Evolutionary conservation across 2,888 invertebrate species (phyloP).

Genomic region (Ectemnius continuus): DNA sequence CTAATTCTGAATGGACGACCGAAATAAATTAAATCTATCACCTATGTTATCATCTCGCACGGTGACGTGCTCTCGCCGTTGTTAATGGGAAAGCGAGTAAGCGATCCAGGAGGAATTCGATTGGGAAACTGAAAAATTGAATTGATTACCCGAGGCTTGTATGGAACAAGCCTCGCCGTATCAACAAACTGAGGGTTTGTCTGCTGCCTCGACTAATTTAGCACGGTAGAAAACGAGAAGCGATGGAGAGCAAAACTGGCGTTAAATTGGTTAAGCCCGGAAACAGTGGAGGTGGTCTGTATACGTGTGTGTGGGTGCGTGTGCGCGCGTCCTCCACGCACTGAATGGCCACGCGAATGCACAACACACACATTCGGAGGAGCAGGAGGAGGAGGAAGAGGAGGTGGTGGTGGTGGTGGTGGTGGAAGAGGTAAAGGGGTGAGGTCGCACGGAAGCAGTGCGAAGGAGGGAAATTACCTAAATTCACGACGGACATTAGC

Average conservation of each 20-base stretch:
- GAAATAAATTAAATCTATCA: too few relatives aligned
- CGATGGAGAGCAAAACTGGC: background rate
- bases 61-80: too few relatives aligned
- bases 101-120: too few relatives aligned
- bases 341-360: background rate
- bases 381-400: constrained; percentile 11
- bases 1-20: too few relatives aligned
- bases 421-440: constrained; percentile 8
- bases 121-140: too few relatives aligned
- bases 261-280: constrained; percentile 10
- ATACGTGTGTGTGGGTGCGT: constrained; percentile 4
- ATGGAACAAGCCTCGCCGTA: too few relatives aligned
- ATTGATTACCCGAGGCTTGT: too few relatives aligned
- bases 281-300: constrained; percentile 4
- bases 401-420: constrained; percentile 8
- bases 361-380: background rate
- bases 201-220: background rate
- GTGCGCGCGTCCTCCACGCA: background rate
- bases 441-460: constrained; percentile 17
- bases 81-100: too few relatives aligned
- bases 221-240: background rate
- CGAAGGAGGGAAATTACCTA: constrained; percentile 47
- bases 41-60: too few relatives aligned
- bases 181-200: too few relatives aligned
- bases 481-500: constrained; percentile 58